These are phyloP conservation scores for Exaiptasia diaphana DNA, from an alignment of 64 coral and sea anemone species.

Conservation along the genomic window DNA sequence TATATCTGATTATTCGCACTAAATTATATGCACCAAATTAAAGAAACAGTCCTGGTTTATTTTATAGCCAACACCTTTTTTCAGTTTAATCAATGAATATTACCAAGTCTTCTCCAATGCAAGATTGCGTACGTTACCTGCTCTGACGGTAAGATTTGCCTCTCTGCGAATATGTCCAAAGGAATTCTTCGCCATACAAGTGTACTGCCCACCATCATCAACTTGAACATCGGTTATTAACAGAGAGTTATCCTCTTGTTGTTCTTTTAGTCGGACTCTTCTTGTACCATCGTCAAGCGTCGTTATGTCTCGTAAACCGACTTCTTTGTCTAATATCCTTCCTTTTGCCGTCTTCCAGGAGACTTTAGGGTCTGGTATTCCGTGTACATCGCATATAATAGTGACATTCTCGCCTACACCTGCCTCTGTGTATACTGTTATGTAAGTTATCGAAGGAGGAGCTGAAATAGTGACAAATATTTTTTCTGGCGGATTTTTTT, in stretches of 20 bases:
- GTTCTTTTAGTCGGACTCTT: not conserved
- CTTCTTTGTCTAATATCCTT: not conserved
- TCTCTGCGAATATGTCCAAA: constrained; percentile 20
- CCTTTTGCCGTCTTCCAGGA: constrained; percentile 17
- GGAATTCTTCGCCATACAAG: constrained; percentile 45
- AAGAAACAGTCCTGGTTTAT: not conserved
- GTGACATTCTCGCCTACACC: constrained; percentile 18
- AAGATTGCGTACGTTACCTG: constrained; percentile 29
- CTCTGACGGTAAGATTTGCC: constrained; percentile 37
- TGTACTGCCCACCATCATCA: constrained; percentile 46
- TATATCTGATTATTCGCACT: no score
- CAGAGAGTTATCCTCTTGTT: constrained; percentile 46
- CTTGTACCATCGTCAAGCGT: constrained; percentile 23
- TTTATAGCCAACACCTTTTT: not conserved
- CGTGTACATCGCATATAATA: constrained; percentile 16
- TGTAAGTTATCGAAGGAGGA: not conserved
- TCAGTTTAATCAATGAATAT: no score
- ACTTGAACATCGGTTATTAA: constrained; percentile 40
- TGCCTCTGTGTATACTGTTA: not conserved
- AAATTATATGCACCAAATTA: no score
- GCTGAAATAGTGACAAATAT: not conserved
- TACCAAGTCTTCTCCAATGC: no score
- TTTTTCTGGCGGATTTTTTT: no score
- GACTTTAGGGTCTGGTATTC: constrained; percentile 14
- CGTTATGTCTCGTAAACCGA: not conserved